A percentile compares a stretch with the other conserved stretches of the same genome.
Evolutionary conservation across 2,113 vertebrate genomes (phyloP).

Genomic region (Tragelaphus scriptus): DNA sequence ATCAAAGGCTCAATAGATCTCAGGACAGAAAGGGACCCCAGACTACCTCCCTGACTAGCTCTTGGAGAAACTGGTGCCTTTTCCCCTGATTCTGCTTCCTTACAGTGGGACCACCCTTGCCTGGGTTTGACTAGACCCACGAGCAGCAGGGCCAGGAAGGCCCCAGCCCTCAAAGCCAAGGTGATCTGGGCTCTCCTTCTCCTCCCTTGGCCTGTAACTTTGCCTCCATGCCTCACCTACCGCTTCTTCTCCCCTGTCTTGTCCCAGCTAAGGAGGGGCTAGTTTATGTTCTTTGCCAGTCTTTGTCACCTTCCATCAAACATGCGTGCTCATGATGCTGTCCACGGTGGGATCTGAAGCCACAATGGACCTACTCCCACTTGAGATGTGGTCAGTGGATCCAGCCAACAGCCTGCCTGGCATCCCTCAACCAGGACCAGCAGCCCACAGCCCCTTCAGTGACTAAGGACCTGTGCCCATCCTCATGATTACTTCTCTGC

Average conservation of each 20-base stretch:
- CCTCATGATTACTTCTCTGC: not conserved
- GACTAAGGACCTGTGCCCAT: not conserved
- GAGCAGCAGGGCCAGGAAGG: not conserved
- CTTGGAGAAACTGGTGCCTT: not conserved
- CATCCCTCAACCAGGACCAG: not conserved
- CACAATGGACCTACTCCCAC: not conserved
- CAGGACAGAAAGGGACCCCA: not conserved
- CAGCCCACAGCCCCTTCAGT: not conserved
- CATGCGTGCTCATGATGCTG: rapidly evolving
- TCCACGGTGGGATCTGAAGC: not conserved
- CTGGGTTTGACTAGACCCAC: not conserved
- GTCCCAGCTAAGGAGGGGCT: not conserved
- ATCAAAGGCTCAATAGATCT: not conserved
- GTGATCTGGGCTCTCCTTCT: not conserved
- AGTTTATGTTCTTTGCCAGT: not conserved
- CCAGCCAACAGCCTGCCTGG: not conserved
- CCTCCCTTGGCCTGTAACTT: not conserved
- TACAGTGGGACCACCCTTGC: not conserved
- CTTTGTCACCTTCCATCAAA: not conserved
- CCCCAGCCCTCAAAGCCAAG: not conserved
- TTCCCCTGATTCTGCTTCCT: not conserved
- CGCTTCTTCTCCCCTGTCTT: not conserved
- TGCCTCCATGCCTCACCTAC: not conserved
- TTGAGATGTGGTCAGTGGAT: not conserved
- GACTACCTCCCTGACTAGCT: not conserved